phyloP scores from a whole-genome alignment of 2,797 vertebrate species.

The Delichon dasypus region DNA sequence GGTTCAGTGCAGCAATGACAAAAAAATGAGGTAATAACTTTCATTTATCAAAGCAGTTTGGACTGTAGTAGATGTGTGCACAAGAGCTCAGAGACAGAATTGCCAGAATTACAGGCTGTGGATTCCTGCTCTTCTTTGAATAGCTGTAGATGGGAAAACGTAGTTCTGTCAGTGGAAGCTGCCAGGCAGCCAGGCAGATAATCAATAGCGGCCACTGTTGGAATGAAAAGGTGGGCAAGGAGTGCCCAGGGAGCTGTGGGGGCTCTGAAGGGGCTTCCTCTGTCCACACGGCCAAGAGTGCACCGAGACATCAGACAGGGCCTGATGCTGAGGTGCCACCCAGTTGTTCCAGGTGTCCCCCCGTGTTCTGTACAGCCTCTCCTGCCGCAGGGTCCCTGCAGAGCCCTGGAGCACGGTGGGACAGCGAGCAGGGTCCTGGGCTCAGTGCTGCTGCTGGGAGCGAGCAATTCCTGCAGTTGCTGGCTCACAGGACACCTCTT shows the following conservation, averaged over 20 bases:
- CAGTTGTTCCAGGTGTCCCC: background rate
- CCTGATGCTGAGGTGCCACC: fast-evolving
- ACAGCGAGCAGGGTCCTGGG: background rate
- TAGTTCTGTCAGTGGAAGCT: background rate
- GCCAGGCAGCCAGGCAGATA: background rate
- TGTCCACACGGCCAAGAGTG: background rate
- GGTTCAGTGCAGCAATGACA: conserved; percentile 2
- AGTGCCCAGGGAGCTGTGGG: background rate
- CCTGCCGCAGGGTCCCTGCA: background rate
- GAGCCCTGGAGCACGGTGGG: background rate
- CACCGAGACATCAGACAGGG: fast-evolving
- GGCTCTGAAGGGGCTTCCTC: background rate
- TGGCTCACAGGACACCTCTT: background rate
- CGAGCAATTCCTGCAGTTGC: background rate
- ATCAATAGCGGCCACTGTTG: background rate
- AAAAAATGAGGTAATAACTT: conserved; percentile 11
- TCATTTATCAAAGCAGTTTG: background rate
- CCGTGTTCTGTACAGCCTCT: background rate
- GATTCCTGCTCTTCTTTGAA: background rate
- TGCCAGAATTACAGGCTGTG: background rate
- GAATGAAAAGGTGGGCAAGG: background rate
- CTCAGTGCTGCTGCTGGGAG: background rate
- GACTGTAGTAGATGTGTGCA: background rate
- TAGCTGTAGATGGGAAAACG: background rate
- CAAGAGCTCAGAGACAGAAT: background rate